Evolutionary conservation across 2,888 invertebrate genomes (phyloP).

Genomic region (Agonopterix arenella): DNA sequence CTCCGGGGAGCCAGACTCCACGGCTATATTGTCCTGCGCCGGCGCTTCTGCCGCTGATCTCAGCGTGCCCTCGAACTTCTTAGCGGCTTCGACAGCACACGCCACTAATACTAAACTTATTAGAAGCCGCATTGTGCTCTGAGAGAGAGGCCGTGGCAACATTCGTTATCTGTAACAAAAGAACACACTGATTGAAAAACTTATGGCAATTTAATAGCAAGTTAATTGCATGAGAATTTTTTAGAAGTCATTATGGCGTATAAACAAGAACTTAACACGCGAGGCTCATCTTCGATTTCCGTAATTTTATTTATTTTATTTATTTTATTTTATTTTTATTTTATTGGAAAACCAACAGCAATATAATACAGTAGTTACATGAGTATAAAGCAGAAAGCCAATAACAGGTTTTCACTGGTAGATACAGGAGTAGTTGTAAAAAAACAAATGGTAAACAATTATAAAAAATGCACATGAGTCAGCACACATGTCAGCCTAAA

Average conservation of each 20-base stretch:
- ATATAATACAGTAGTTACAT: too few species aligned
- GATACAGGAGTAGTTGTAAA: too few species aligned
- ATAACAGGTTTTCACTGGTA: too few species aligned
- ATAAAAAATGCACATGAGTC: too few species aligned
- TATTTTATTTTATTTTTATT: too few species aligned
- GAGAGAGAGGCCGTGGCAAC: slow-evolving; percentile 60
- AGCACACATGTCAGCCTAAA: too few species aligned
- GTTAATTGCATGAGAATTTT: slow-evolving; percentile 47
- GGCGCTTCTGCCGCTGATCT: slow-evolving; percentile 69
- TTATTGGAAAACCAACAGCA: too few species aligned
- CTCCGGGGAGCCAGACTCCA: slow-evolving; percentile 63
- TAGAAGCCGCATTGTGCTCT: slow-evolving; percentile 63
- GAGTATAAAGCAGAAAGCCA: too few species aligned
- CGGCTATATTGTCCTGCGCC: slow-evolving; percentile 65
- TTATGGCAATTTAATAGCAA: slow-evolving; percentile 36
- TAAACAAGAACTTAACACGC: slow-evolving; percentile 39
- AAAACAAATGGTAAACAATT: too few species aligned
- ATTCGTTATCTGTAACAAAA: slow-evolving; percentile 70
- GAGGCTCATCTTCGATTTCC: slow-evolving; percentile 21
- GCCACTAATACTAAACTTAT: slow-evolving; percentile 63
- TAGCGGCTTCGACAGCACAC: slow-evolving; percentile 62
- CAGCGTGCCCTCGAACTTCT: slow-evolving; percentile 66
- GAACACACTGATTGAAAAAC: slow-evolving; percentile 43
- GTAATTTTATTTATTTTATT: too few species aligned
- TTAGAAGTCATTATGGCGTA: slow-evolving; percentile 28